These are phyloP conservation scores for Drosophila barbarae DNA, from an alignment of 2,888 invertebrate genomes.

Conservation along the genomic window DNA sequence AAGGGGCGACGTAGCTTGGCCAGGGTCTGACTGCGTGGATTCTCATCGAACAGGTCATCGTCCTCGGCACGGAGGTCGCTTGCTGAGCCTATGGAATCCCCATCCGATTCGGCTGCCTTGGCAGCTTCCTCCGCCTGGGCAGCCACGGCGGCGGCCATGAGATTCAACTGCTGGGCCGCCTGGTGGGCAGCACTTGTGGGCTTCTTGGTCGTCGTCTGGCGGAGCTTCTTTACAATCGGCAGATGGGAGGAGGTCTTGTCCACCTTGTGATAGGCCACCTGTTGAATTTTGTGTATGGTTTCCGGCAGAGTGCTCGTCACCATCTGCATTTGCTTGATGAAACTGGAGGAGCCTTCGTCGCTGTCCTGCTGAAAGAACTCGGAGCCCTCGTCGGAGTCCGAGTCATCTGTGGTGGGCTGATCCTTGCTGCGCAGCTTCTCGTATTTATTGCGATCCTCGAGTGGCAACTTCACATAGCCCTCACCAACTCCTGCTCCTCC, in stretches of 20 bases:
- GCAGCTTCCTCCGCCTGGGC: slow-evolving; percentile 62
- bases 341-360: slow-evolving; percentile 62
- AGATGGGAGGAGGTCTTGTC: slow-evolving; percentile 79
- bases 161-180: slow-evolving; percentile 70
- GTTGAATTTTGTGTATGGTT: slow-evolving; percentile 80
- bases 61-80: slow-evolving; percentile 84
- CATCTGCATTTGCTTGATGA: slow-evolving; percentile 79
- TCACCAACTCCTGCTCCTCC: slow-evolving; percentile 72
- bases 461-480: slow-evolving; percentile 83
- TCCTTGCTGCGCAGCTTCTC: slow-evolving; percentile 86
- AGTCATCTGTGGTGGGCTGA: slow-evolving; percentile 81
- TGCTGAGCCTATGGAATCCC: slow-evolving; percentile 87
- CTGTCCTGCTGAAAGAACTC: slow-evolving; percentile 79
- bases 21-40: slow-evolving; percentile 70
- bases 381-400: slow-evolving; percentile 75
- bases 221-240: slow-evolving; percentile 80
- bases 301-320: slow-evolving; percentile 82
- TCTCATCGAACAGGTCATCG: slow-evolving; percentile 80
- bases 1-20: slow-evolving; percentile 74
- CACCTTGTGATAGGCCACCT: slow-evolving; percentile 81
- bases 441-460: slow-evolving; percentile 88
- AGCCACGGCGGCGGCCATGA: slow-evolving; percentile 66
- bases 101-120: slow-evolving; percentile 73
- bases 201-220: slow-evolving; percentile 79
- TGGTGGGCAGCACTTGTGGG: slow-evolving; percentile 76